Evolutionary conservation across 2,113 vertebrate species (phyloP).

Genomic region (Naja naja): DNA sequence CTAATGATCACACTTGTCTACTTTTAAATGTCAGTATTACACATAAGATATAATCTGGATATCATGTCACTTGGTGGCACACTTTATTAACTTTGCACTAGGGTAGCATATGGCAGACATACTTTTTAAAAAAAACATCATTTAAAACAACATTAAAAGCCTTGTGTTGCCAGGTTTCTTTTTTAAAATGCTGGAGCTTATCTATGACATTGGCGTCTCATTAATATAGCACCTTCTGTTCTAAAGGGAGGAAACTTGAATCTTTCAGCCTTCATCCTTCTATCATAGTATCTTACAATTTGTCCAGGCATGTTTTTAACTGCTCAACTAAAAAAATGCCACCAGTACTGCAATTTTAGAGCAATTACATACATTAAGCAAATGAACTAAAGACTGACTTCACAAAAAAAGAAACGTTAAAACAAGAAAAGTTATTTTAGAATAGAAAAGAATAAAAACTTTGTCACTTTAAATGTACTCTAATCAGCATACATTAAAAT

Average conservation of each 20-base stretch:
- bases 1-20: slow-evolving; percentile 17
- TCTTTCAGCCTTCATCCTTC: neutral
- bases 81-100: neutral
- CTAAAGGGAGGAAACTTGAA: neutral
- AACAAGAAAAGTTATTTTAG: neutral
- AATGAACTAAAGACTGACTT: neutral
- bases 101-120: slow-evolving; percentile 10
- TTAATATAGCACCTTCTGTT: slow-evolving; percentile 18
- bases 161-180: slow-evolving; percentile 12
- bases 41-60: neutral
- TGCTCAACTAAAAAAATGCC: neutral
- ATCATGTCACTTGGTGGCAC: neutral
- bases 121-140: neutral
- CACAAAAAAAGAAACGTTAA: neutral
- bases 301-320: neutral
- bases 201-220: slow-evolving; percentile 2
- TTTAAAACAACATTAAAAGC: slow-evolving; percentile 1
- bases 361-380: slow-evolving; percentile 5
- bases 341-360: neutral
- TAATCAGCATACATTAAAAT: no score
- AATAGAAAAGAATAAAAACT: no score
- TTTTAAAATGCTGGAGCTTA: slow-evolving; percentile 10
- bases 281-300: neutral
- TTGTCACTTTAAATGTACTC: no score
- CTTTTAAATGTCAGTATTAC: slow-evolving; percentile 4